Evolutionary conservation across 2,113 vertebrate species (phyloP).

Genomic region (Alligator sinensis): DNA sequence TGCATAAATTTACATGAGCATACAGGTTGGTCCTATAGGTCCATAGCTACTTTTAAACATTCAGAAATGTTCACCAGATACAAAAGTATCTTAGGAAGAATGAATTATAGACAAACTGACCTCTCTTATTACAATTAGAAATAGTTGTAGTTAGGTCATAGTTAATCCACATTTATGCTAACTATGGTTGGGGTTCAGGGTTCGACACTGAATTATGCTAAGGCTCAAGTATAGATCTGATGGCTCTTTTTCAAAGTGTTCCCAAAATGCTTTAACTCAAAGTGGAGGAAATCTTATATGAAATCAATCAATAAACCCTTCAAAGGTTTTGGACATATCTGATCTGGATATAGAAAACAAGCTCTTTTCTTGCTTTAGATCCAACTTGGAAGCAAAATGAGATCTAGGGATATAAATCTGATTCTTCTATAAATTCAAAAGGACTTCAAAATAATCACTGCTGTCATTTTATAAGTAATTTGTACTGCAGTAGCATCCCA

Average conservation of each 20-base stretch:
- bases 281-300: neutral
- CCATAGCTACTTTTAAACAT: neutral
- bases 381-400: neutral
- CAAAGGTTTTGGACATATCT: neutral
- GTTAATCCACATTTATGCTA: neutral
- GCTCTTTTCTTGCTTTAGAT: neutral
- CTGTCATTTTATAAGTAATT: neutral
- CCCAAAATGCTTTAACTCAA: neutral
- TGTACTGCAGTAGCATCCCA: neutral
- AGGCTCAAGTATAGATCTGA: neutral
- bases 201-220: neutral
- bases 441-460: neutral
- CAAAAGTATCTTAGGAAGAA: neutral
- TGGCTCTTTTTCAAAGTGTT: neutral
- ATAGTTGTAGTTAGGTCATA: neutral
- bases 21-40: neutral
- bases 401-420: neutral
- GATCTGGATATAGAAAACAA: neutral
- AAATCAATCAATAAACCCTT: neutral
- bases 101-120: neutral
- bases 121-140: neutral
- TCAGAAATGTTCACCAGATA: neutral
- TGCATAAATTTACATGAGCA: neutral
- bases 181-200: neutral
- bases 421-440: neutral